phyloP scores from a whole-genome alignment of 2,797 vertebrate species.

The Hafferia zeledoni region DNA sequence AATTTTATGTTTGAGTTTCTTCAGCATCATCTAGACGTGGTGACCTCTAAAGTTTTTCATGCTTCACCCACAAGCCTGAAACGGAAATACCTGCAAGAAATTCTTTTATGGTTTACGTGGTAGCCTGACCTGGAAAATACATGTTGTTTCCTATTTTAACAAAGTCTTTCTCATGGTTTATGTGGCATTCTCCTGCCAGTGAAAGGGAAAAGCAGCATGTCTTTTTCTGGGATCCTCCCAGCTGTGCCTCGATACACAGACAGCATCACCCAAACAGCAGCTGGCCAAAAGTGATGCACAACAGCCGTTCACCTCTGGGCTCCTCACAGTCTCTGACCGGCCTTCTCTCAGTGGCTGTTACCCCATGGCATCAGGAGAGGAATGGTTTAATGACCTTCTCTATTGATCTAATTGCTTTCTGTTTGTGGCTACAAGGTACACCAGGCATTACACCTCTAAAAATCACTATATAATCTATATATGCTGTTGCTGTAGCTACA shows the following conservation, averaged over 20 bases:
- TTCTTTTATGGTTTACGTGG: background rate
- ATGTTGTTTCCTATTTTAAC: background rate
- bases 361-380: background rate
- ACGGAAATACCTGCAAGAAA: background rate
- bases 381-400: background rate
- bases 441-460: background rate
- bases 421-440: background rate
- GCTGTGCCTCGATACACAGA: accelerated
- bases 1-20: background rate
- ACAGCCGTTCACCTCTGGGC: background rate
- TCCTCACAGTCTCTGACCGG: background rate
- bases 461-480: background rate
- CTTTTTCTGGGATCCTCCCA: background rate
- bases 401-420: background rate
- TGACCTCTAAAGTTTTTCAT: background rate
- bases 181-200: background rate
- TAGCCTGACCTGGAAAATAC: background rate
- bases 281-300: background rate
- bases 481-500: background rate
- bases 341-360: background rate
- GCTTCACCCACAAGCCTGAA: background rate
- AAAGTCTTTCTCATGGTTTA: background rate
- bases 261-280: background rate
- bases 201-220: background rate
- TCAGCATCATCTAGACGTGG: background rate